Evolutionary conservation across 2,797 vertebrate genomes (phyloP).

Genomic region (Danio choprae): DNA sequence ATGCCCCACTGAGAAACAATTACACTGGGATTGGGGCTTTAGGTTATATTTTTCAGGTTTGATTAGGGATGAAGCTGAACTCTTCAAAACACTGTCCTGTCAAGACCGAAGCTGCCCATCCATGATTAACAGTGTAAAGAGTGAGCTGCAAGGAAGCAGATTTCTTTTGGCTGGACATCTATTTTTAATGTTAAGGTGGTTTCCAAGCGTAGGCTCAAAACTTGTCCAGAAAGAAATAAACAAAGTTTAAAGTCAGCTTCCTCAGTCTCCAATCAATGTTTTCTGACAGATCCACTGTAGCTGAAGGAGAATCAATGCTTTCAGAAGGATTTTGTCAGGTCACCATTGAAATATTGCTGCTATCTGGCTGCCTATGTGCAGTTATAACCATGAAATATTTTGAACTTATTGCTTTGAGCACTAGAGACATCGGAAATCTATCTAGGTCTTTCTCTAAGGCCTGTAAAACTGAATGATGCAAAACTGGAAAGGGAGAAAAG

Average conservation of each 20-base stretch:
- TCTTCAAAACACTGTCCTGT: too few relatives aligned
- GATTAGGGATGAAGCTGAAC: too few relatives aligned
- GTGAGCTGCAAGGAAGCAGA: neutral
- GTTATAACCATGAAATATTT: neutral
- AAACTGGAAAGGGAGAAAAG: too few relatives aligned
- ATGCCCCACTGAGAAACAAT: too few relatives aligned
- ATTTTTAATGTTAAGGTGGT: neutral
- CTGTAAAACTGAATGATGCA: neutral
- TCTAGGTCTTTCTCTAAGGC: neutral
- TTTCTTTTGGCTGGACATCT: neutral
- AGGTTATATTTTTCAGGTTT: too few relatives aligned
- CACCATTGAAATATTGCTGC: neutral
- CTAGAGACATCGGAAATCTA: neutral
- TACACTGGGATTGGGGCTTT: too few relatives aligned
- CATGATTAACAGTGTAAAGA: too few relatives aligned
- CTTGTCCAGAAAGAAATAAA: conserved; percentile 2
- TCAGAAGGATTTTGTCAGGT: neutral
- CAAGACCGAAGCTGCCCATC: too few relatives aligned
- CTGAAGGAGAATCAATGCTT: conserved; percentile 1
- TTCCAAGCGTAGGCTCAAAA: neutral
- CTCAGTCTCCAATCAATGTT: neutral
- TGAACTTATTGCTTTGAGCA: neutral
- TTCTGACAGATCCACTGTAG: neutral
- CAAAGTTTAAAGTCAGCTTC: neutral
- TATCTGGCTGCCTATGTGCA: neutral